Evolutionary conservation across 2,888 invertebrate genomes (phyloP).

Genomic region (Sympetrum striolatum): DNA sequence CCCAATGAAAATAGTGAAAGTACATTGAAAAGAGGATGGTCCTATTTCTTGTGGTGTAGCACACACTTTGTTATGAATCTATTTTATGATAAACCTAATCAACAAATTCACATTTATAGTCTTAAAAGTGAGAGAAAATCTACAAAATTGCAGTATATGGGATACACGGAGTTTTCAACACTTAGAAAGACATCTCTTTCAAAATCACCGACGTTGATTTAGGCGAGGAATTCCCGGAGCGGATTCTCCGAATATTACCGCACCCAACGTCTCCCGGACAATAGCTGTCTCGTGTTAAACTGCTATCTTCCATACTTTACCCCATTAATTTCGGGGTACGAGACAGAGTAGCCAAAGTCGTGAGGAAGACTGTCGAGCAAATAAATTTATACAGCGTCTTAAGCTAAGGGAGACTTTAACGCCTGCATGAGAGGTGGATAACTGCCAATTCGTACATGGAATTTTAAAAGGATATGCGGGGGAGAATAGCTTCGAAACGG

Average conservation of each 20-base stretch:
- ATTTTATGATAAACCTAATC: too few species aligned
- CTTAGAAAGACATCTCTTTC: too few species aligned
- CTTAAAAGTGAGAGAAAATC: too few species aligned
- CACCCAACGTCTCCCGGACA: not conserved
- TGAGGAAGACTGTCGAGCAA: not conserved
- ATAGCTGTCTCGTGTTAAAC: not conserved
- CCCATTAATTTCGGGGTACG: not conserved
- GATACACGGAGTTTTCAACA: too few species aligned
- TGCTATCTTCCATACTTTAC: not conserved
- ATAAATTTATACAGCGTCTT: not conserved
- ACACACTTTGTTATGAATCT: too few species aligned
- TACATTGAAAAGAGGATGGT: too few species aligned
- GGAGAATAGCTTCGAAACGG: not conserved
- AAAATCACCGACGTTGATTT: too few species aligned
- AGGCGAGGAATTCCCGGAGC: not conserved
- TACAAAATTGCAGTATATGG: too few species aligned
- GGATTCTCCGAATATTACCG: not conserved
- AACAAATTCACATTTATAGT: too few species aligned
- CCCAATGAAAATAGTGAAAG: too few species aligned
- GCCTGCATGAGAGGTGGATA: not conserved
- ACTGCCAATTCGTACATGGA: not conserved
- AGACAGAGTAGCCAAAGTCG: not conserved
- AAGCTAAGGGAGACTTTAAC: not conserved
- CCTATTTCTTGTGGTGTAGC: too few species aligned
- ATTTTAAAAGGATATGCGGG: not conserved